phyloP scores from a whole-genome alignment of 2,113 vertebrate genomes.

The Xenopus tropicalis region DNA sequence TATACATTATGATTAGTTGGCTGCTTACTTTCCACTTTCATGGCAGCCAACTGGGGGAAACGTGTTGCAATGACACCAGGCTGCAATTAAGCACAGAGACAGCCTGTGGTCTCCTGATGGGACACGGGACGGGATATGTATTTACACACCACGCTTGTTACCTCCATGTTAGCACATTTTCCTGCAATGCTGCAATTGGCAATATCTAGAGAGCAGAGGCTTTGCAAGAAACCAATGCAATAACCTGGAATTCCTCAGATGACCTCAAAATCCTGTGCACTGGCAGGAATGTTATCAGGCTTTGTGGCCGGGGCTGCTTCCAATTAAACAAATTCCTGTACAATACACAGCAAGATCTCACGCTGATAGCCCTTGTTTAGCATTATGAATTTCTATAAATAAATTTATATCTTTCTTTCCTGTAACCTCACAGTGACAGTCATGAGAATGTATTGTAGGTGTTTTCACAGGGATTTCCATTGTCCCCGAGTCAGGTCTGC shows the following conservation, averaged over 20 bases:
- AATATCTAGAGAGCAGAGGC: not conserved
- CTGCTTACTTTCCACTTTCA: too few species aligned
- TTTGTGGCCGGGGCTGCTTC: conserved; percentile 4
- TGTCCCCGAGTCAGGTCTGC: too few species aligned
- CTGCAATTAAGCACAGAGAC: too few species aligned
- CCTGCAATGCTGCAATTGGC: not conserved
- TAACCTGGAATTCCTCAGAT: conserved; percentile 18
- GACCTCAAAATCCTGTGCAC: conserved; percentile 18
- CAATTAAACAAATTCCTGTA: conserved; percentile 3
- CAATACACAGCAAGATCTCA: conserved; percentile 11
- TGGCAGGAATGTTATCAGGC: not conserved
- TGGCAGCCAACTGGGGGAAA: too few species aligned
- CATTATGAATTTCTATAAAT: conserved; percentile 19
- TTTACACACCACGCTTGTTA: not conserved
- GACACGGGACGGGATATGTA: not conserved
- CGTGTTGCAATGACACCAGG: too few species aligned
- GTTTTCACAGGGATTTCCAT: too few species aligned
- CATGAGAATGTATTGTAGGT: too few species aligned
- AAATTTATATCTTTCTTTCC: not conserved
- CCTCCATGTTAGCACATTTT: not conserved
- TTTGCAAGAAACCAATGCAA: not conserved
- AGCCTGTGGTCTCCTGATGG: not conserved
- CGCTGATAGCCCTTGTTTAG: not conserved
- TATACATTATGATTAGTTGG: too few species aligned
- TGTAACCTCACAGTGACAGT: too few species aligned